Percentiles rank a stretch among this genome's conserved stretches.
phyloP scores from a whole-genome alignment of 2,113 vertebrate genomes.

The Microcebus griseorufus region DNA sequence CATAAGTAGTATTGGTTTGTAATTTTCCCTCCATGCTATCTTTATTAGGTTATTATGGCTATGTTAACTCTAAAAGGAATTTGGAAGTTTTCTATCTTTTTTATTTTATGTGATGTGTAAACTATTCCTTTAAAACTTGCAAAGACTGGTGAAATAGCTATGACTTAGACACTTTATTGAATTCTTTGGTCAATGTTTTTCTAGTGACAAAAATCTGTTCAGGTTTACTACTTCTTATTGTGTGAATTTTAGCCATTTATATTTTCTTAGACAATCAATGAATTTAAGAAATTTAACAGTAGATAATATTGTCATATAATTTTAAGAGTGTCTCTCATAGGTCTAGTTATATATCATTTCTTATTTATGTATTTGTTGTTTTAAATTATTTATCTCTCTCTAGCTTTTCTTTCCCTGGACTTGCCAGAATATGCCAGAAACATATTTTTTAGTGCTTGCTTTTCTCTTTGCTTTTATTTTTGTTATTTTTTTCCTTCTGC shows the following conservation, averaged over 20 bases:
- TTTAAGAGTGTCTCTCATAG: background rate
- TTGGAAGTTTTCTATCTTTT: too few relatives aligned
- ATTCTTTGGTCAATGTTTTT: background rate
- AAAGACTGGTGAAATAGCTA: conserved; percentile 21
- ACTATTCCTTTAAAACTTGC: conserved; percentile 11
- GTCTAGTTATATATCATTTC: background rate
- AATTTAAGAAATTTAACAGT: conserved; percentile 17
- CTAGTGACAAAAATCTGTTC: background rate
- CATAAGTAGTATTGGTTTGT: background rate
- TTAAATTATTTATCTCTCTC: background rate
- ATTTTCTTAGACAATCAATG: conserved; percentile 30
- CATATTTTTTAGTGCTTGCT: background rate
- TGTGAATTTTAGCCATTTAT: background rate
- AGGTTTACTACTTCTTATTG: background rate
- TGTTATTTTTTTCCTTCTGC: background rate
- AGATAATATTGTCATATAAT: background rate
- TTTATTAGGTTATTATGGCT: conserved; percentile 14
- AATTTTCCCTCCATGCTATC: background rate
- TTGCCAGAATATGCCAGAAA: conserved; percentile 2
- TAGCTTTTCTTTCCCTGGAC: background rate
- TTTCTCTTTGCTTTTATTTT: background rate
- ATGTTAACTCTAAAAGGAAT: background rate
- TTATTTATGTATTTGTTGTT: conserved; percentile 23
- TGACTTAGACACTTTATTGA: background rate
- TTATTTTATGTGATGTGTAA: background rate